Evolutionary conservation across 1,140 invertebrate species (phyloP), one percentile per base, ranked within the genome.

Genomic region (Dinothrombium tinctorium): DNA sequence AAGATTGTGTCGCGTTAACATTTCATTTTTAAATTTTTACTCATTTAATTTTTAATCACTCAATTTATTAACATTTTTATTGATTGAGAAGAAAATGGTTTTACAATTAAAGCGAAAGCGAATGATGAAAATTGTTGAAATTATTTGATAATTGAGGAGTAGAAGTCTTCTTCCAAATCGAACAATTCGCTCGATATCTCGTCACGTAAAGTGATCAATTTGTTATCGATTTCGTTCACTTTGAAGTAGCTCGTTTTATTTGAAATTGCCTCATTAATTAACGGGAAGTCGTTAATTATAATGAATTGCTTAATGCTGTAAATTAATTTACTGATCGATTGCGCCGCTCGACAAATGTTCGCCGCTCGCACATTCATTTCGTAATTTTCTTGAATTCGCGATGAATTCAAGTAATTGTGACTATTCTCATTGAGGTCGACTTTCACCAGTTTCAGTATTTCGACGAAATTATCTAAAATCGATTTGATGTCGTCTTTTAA

Each of bases 121-220:
- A n/a, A n/a, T n/a, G n/a, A n/a, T n/a, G n/a, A 28, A 28, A 28
- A 28, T 28, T 7, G 7, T 33, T 21, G 20, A 24, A 5, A 9
- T 33, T 29, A 46, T 46, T 46, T 46, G 24, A 45, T 24, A 12
- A 36, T 33, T 22, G 45, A 40, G 19, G 39, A 39, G 56, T 90
- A 94, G 61, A 92, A 94, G 66, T 95, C 89, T 62, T 94, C 86
- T 68, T 95, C 87, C 28, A 94, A 61, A 60, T 94, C 87, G 63
- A 86, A 90, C 0, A 95, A 62, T 63, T 94, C 84, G 33, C 78
- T 73, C 22, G 86, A 80, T 69, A 94, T 86, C 53, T 94, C 87
- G 59, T 94, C 87, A 41, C 86, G 55, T 15, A 95, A 55, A 22
- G 73, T 75, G 68, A 86, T 81, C 12, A 94, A 59, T 62, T 90